These are phyloP conservation scores for Apostichopus japonicus DNA, from an alignment of 35 echinoderm and acorn worm species.

Conservation along the genomic window DNA sequence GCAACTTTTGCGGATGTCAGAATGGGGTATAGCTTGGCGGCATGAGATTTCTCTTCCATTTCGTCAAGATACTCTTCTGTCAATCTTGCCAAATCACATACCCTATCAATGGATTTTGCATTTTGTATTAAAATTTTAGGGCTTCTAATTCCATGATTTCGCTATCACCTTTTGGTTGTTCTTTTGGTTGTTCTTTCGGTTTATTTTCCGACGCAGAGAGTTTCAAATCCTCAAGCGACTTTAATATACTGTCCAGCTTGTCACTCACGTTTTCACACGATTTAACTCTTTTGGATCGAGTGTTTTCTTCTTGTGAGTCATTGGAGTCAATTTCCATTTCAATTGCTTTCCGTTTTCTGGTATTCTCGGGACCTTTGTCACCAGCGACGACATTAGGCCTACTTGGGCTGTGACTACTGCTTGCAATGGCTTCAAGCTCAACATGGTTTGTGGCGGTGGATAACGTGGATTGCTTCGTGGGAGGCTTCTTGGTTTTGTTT, in stretches of 20 bases:
- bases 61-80: not conserved
- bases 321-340: constrained; percentile 4
- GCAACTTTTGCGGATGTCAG: not conserved
- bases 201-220: too few relatives aligned
- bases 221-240: not conserved
- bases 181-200: too few relatives aligned
- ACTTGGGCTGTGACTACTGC: not conserved
- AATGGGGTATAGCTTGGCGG: not conserved
- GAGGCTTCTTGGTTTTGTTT: not conserved
- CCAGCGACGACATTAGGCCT: not conserved
- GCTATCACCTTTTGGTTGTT: too few relatives aligned
- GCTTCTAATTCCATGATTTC: too few relatives aligned
- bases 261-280: not conserved
- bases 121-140: too few relatives aligned
- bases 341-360: not conserved
- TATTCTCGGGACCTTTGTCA: not conserved
- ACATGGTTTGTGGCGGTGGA: not conserved
- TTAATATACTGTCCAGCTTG: constrained; percentile 7
- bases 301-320: not conserved
- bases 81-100: too few relatives aligned
- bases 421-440: constrained; percentile 3
- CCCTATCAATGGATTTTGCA: too few relatives aligned
- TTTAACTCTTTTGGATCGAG: not conserved
- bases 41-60: constrained; percentile 11
- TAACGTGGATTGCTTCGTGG: not conserved